Evolutionary conservation across 53 echinoderm and acorn worm species (phyloP), one percentile per base, ranked within the genome.

Genomic region (Hippasteria phrygiana): DNA sequence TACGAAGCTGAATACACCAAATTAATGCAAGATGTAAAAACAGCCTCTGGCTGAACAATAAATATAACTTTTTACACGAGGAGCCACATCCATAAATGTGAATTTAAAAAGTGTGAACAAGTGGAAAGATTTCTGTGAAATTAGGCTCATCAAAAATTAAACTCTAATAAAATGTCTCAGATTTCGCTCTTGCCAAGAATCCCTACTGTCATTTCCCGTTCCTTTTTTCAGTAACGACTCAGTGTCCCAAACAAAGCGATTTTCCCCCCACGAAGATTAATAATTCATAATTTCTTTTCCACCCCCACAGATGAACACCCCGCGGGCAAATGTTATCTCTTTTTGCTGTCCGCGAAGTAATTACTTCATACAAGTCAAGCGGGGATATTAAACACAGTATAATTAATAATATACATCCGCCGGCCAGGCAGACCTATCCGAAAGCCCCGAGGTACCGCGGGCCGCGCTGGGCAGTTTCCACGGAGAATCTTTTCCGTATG

Each of bases 351-450:
- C 85, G 50, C 39, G 85, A 32, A 70, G 70, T 85, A 85, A 85
- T 85, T 85, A 71, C 85, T 85, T 85, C 70, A 85, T 85, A 85
- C 71, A 85, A 70, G 85, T 32, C 85, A 85, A 71, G 71, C 85
- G 85, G 85, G 70, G 34, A 85, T 71, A 85, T 71, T 85, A 85
- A 85, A 85, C 85, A 85, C 85, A 85, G 85, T 71, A 85, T 85
- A 85, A 85, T 85, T 85, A 85, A 85, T 85, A 85, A 71, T 71
- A 85, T 53, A 71, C 69, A 71, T 50, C 71, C 85, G 85, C 85
- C 20, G 71, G 85, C 51, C 47, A 28, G 69, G 43, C 64, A 85
- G 51, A 64, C 8, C 29, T 32, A 64, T 11, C 8, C 9, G 16
- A 31, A 6, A 5, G 34, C 66, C 82, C 14, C 18, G 41, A 65